Evolutionary conservation across 1,140 invertebrate species (phyloP).

Genomic region (Solenopsis invicta): DNA sequence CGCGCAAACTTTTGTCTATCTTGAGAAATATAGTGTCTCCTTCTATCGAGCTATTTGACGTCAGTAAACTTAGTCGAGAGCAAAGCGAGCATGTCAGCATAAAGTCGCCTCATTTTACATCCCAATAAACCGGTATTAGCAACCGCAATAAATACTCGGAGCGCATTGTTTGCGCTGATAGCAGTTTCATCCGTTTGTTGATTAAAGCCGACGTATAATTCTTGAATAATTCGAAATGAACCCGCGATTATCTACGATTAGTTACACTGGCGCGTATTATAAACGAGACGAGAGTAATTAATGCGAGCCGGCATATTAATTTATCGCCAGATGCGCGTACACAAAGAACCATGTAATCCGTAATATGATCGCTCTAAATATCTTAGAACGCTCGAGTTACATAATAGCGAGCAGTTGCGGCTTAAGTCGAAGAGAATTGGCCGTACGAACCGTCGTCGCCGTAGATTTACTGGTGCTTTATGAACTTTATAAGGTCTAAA

Average conservation of each 20-base stretch:
- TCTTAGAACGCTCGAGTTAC: slow-evolving; percentile 16
- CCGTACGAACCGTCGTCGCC: background rate
- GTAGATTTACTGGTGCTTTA: slow-evolving; percentile 14
- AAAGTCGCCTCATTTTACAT: slow-evolving; percentile 80
- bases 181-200: slow-evolving; percentile 64
- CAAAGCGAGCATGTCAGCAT: slow-evolving; percentile 78
- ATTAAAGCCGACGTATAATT: slow-evolving; percentile 75
- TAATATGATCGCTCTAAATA: slow-evolving; percentile 1
- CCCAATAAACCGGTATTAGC: slow-evolving; percentile 82
- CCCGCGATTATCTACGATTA: slow-evolving; percentile 56
- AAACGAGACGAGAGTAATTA: slow-evolving; percentile 28
- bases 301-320: slow-evolving; percentile 40
- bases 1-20: background rate
- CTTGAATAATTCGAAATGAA: slow-evolving; percentile 59
- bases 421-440: slow-evolving; percentile 34
- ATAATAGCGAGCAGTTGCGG: slow-evolving; percentile 1
- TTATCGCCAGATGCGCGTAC: background rate
- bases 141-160: slow-evolving; percentile 79
- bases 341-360: slow-evolving; percentile 39
- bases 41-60: slow-evolving; percentile 63
- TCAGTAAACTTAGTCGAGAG: slow-evolving; percentile 54
- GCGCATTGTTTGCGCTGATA: slow-evolving; percentile 76
- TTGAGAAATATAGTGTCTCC: background rate
- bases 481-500: slow-evolving; percentile 39
- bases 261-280: slow-evolving; percentile 37